Conservation (phyloP, 1,140 invertebrate genomes). For the Anadara kagoshimensis region DNA sequence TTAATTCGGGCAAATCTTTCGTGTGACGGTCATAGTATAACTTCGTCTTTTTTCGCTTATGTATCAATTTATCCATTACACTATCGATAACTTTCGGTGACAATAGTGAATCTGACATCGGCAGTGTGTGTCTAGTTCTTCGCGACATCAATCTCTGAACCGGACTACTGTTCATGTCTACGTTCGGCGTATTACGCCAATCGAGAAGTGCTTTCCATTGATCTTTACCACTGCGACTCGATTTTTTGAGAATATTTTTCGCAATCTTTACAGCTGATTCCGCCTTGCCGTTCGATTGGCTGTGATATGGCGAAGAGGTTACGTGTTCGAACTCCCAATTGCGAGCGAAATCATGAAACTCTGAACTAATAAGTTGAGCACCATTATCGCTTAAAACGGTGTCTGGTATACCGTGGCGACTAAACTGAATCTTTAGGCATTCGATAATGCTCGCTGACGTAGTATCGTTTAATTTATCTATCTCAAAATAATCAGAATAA, state of each 20-base stretch:
- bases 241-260: conserved; percentile 9
- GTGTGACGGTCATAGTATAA: conserved; percentile 5
- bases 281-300: conserved; percentile 26
- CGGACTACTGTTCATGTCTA: conserved; percentile 9
- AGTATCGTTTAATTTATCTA: conserved; percentile 4
- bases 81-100: not conserved
- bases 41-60: not conserved
- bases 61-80: not conserved
- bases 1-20: conserved; percentile 8
- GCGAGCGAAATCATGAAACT: conserved; percentile 7
- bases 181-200: conserved; percentile 31
- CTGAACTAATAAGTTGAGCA: not conserved
- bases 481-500: conserved; percentile 23
- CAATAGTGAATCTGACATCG: not conserved
- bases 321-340: conserved; percentile 13
- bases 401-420: conserved; percentile 20
- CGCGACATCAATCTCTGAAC: conserved; percentile 21
- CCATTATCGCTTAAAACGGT: conserved; percentile 10
- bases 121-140: conserved; percentile 16
- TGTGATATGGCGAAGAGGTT: conserved; percentile 16
- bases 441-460: conserved; percentile 4
- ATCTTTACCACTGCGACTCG: conserved; percentile 13
- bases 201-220: conserved; percentile 33
- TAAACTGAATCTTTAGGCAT: conserved; percentile 15
- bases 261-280: too few species aligned